Evolutionary conservation across 2,113 vertebrate genomes (phyloP).

Genomic region (Pleuronectes platessa): DNA sequence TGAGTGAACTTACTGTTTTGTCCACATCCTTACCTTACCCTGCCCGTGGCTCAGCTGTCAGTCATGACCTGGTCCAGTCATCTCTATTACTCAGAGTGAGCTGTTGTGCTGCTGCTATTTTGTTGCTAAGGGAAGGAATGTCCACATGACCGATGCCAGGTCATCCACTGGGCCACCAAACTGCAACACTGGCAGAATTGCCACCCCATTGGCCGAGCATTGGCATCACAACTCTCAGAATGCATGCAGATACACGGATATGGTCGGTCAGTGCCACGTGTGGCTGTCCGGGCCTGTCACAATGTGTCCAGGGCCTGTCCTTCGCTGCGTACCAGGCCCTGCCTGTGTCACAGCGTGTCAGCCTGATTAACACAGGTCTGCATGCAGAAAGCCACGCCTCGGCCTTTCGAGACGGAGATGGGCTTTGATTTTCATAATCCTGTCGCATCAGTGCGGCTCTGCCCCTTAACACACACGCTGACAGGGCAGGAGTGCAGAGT

Average conservation of each 20-base stretch:
- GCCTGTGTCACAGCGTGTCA: conserved; percentile 66
- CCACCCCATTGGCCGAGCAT: conserved; percentile 37
- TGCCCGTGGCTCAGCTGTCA: conserved; percentile 59
- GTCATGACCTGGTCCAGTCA: conserved; percentile 58
- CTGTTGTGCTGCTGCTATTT: conserved; percentile 52
- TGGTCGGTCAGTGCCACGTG: conserved; percentile 54
- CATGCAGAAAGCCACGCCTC: conserved; percentile 62
- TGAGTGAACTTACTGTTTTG: conserved; percentile 6
- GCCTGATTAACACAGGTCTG: conserved; percentile 67
- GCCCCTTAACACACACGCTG: conserved; percentile 62
- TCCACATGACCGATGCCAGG: conserved; percentile 57
- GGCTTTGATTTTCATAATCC: conserved; percentile 78
- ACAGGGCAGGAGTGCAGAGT: conserved; percentile 63
- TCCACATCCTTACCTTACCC: conserved; percentile 29
- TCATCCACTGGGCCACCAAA: conserved; percentile 60
- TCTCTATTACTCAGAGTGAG: conserved; percentile 45
- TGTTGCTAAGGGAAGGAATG: conserved; percentile 60
- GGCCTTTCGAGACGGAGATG: conserved; percentile 63
- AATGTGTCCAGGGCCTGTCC: conserved; percentile 52
- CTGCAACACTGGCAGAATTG: conserved; percentile 63
- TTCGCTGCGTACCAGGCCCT: conserved; percentile 48
- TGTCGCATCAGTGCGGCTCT: conserved; percentile 64
- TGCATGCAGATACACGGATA: conserved; percentile 41
- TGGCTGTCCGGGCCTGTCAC: conserved; percentile 63
- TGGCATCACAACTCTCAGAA: conserved; percentile 50